These are phyloP conservation scores for Lerema accius DNA, from an alignment of 1,140 invertebrate species.

Conservation along the genomic window DNA sequence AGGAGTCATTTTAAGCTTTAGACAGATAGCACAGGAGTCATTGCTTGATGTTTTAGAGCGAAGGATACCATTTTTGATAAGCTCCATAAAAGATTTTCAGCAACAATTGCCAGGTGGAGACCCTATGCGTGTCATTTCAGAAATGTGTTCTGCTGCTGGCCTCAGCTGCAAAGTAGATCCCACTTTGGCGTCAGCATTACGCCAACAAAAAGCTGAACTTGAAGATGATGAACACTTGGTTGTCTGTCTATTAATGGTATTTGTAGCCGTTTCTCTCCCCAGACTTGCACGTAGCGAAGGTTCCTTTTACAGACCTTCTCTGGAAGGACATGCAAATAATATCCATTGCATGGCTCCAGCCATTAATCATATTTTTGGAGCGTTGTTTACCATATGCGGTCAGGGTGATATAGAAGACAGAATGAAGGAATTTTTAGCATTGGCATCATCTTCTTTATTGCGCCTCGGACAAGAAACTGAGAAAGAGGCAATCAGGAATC, in stretches of 20 bases:
- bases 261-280: conserved; percentile 98
- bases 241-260: conserved; percentile 98
- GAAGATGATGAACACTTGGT: conserved; percentile 96
- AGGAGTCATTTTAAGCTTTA: conserved; percentile 98
- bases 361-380: conserved; percentile 98
- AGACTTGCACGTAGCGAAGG: conserved; percentile 96
- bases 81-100: conserved; percentile 97
- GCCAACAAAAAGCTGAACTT: conserved; percentile 92
- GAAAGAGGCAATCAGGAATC: conserved; percentile 95
- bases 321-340: conserved; percentile 98
- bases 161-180: conserved; percentile 97
- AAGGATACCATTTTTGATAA: conserved; percentile 97
- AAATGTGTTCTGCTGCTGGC: conserved; percentile 98
- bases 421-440: conserved; percentile 98
- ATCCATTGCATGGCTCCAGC: conserved; percentile 98
- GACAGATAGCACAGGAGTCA: conserved; percentile 96
- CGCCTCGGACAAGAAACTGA: conserved; percentile 97
- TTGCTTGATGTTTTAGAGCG: conserved; percentile 96
- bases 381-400: conserved; percentile 97
- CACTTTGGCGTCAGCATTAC: conserved; percentile 93
- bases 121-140: conserved; percentile 95
- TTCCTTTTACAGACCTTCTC: conserved; percentile 94
- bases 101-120: conserved; percentile 96
- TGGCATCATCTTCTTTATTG: conserved; percentile 97
- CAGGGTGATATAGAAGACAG: conserved; percentile 98